Conservation (phyloP, 2,888 invertebrate species). For the Ennomos erosarius region DNA sequence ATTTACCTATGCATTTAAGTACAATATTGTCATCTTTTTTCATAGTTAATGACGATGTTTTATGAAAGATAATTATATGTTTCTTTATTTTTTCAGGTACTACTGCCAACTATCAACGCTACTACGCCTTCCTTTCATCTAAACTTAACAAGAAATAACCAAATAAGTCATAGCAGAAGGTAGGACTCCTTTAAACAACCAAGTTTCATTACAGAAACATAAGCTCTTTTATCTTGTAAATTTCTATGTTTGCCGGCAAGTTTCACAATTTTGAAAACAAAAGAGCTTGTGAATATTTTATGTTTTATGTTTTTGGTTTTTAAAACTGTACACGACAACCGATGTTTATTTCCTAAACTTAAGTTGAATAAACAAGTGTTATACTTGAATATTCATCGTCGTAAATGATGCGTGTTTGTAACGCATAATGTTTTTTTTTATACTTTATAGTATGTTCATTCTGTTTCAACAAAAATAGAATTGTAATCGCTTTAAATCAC, state of each 20-base stretch:
- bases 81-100: too few species aligned
- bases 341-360: slow-evolving; percentile 68
- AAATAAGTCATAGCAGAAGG: slow-evolving; percentile 13
- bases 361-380: slow-evolving; percentile 44
- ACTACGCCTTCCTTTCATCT: too few species aligned
- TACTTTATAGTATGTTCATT: too few species aligned
- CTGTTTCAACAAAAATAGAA: not conserved
- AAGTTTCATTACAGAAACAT: slow-evolving; percentile 56
- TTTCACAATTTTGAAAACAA: slow-evolving; percentile 71
- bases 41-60: too few species aligned
- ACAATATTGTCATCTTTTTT: too few species aligned
- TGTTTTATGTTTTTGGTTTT: slow-evolving; percentile 71
- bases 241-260: slow-evolving; percentile 65
- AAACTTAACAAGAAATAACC: not conserved
- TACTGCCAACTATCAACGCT: too few species aligned
- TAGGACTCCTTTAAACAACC: slow-evolving; percentile 37
- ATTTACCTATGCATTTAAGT: too few species aligned
- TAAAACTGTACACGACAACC: slow-evolving; percentile 60
- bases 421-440: slow-evolving; percentile 6
- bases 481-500: too few species aligned
- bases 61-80: too few species aligned
- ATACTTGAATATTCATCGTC: slow-evolving; percentile 21
- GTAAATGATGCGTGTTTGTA: slow-evolving; percentile 28
- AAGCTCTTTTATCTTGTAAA: slow-evolving; percentile 73
- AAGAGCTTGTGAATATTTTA: slow-evolving; percentile 73